Percentiles rank a stretch among this genome's conserved stretches.
Conservation (phyloP, 2,888 invertebrate genomes). For the Buathra laborator region DNA sequence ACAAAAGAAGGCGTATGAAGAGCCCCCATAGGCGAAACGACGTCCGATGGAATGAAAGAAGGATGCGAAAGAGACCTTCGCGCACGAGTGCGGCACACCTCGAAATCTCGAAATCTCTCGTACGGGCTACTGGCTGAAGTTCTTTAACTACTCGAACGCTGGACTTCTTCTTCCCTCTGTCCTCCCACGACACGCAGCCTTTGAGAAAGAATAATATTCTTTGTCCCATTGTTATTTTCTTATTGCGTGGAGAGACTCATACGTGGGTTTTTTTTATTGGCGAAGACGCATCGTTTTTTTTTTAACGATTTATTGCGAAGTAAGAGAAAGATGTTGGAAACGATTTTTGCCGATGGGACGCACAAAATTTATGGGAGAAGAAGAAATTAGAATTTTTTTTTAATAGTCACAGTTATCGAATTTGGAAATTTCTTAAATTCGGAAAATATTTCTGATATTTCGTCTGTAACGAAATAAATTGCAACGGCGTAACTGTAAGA, state of each 20-base stretch:
- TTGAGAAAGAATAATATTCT: constrained; percentile 53
- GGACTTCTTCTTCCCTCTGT: constrained; percentile 31
- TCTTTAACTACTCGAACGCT: neutral
- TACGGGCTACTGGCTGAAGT: too few species aligned
- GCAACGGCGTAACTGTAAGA: neutral
- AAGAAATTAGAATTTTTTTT: neutral
- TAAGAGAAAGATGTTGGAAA: too few species aligned
- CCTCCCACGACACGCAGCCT: constrained; percentile 60
- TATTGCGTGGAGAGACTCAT: constrained; percentile 16
- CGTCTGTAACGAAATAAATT: too few species aligned
- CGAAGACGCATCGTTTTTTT: neutral
- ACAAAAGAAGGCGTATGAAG: constrained; percentile 22
- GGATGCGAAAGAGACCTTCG: constrained; percentile 56
- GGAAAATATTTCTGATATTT: neutral
- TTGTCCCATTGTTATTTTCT: constrained; percentile 70
- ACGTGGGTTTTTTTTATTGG: constrained; percentile 41
- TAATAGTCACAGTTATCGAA: too few species aligned
- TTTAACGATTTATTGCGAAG: neutral
- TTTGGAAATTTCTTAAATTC: constrained; percentile 1
- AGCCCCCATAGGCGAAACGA: constrained; percentile 12
- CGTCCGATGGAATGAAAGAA: constrained; percentile 26
- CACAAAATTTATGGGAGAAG: neutral
- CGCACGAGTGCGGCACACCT: constrained; percentile 61
- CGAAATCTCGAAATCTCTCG: constrained; percentile 6
- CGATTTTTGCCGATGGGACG: too few species aligned